Evolutionary conservation across 2,797 vertebrate genomes (phyloP).

Genomic region (Sibirionetta formosa): DNA sequence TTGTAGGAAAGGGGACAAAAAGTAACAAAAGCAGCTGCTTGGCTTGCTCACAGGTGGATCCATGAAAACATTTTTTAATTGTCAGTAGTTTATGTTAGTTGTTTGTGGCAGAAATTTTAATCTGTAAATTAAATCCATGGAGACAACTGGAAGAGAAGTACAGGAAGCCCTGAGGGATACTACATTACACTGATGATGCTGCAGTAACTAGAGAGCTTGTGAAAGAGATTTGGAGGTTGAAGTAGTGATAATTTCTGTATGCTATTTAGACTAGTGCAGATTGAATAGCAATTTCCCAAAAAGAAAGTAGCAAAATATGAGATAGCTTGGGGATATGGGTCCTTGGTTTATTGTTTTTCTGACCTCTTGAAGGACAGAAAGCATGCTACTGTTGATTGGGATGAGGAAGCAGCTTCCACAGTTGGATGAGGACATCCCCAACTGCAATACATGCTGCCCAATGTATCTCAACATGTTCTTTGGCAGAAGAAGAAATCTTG

Average conservation of each 20-base stretch:
- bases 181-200: not conserved
- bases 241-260: not conserved
- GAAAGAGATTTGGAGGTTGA: not conserved
- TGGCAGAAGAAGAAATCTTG: not conserved
- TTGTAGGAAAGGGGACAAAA: not conserved
- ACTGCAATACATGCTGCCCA: fast-evolving
- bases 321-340: not conserved
- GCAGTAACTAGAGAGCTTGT: not conserved
- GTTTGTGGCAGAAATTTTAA: slow-evolving; percentile 37
- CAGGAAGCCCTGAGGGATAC: not conserved
- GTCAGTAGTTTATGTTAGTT: not conserved
- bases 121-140: slow-evolving; percentile 20
- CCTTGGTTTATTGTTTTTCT: not conserved
- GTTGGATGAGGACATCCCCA: not conserved
- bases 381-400: not conserved
- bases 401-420: not conserved
- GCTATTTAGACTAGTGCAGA: not conserved
- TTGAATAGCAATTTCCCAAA: not conserved
- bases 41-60: not conserved
- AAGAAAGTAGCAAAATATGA: not conserved
- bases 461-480: not conserved
- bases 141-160: not conserved
- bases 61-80: slow-evolving; percentile 47
- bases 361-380: not conserved
- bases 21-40: not conserved